A percentile compares a stretch with the other conserved stretches of the same genome.
phyloP scores from a whole-genome alignment of 1,140 invertebrate species.

The Caerostris darwini region DNA sequence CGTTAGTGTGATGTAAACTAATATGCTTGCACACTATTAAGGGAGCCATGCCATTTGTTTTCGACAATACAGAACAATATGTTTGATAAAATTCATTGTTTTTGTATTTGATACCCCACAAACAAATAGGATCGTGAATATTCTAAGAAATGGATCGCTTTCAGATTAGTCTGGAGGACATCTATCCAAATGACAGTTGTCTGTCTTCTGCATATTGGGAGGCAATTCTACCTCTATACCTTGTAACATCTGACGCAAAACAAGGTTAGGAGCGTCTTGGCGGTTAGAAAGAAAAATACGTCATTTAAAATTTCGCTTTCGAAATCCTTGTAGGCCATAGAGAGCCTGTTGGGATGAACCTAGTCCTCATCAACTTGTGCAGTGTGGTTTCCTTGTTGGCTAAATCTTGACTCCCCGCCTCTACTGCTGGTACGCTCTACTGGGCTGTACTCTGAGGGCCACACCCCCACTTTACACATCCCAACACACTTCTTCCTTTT shows the following conservation, averaged over 20 bases:
- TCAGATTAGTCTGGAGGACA: neutral
- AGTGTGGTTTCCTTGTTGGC: neutral
- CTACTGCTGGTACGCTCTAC: slow-evolving; percentile 20
- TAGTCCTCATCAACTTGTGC: neutral
- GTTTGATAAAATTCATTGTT: too few species aligned
- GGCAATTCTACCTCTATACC: neutral
- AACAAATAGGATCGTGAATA: too few species aligned
- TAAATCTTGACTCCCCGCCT: slow-evolving; percentile 1
- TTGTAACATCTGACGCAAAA: neutral
- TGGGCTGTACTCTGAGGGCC: slow-evolving; percentile 23
- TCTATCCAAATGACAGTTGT: neutral
- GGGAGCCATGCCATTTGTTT: too few species aligned
- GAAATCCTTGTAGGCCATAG: slow-evolving; percentile 22
- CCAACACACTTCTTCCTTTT: slow-evolving; percentile 31
- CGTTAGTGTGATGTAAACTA: too few species aligned
- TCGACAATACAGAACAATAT: too few species aligned
- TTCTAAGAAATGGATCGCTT: neutral
- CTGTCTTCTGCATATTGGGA: neutral
- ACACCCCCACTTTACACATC: slow-evolving; percentile 48
- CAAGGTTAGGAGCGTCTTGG: slow-evolving; percentile 1
- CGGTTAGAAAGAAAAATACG: neutral
- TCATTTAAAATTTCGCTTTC: slow-evolving; percentile 6
- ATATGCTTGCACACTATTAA: too few species aligned
- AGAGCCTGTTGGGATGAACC: neutral
- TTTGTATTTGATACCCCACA: too few species aligned